Evolutionary conservation across 2,888 invertebrate genomes (phyloP).

Genomic region (Sicus ferrugineus): DNA sequence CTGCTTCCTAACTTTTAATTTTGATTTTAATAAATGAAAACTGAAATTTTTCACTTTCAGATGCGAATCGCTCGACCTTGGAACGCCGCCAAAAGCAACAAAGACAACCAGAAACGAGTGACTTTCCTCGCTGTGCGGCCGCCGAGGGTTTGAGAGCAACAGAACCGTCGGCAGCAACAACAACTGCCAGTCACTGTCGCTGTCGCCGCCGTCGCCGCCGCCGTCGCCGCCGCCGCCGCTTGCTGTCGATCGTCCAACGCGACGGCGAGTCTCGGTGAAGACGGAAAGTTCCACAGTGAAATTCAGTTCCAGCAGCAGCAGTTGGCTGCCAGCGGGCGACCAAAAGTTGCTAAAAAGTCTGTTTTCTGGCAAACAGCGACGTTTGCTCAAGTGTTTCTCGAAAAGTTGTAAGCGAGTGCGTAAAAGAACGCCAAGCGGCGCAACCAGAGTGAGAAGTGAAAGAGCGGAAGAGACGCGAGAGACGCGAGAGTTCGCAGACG

Average conservation of each 20-base stretch:
- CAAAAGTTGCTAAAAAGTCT: neutral
- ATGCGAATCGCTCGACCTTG: neutral
- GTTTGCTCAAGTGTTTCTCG: neutral
- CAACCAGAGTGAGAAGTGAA: no score
- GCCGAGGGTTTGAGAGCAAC: slow-evolving; percentile 1
- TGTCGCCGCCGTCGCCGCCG: neutral
- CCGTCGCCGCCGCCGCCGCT: neutral
- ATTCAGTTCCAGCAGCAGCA: slow-evolving; percentile 7
- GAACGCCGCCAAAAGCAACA: slow-evolving; percentile 33
- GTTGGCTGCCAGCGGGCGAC: neutral
- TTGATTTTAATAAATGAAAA: slow-evolving; percentile 4
- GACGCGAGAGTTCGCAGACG: no score
- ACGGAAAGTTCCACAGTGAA: neutral
- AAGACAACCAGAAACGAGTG: slow-evolving; percentile 26
- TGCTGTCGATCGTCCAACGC: no score
- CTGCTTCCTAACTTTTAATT: neutral
- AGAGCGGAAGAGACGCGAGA: no score
- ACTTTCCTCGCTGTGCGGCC: neutral
- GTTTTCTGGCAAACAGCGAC: neutral
- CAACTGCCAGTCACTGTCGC: neutral
- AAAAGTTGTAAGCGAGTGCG: neutral
- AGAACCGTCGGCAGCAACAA: neutral
- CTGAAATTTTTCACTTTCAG: neutral
- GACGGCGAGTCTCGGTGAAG: neutral
- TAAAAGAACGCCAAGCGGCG: no score